These are phyloP conservation scores for Spondyliosoma cantharus DNA, from an alignment of 2,797 vertebrate species.

Conservation along the genomic window DNA sequence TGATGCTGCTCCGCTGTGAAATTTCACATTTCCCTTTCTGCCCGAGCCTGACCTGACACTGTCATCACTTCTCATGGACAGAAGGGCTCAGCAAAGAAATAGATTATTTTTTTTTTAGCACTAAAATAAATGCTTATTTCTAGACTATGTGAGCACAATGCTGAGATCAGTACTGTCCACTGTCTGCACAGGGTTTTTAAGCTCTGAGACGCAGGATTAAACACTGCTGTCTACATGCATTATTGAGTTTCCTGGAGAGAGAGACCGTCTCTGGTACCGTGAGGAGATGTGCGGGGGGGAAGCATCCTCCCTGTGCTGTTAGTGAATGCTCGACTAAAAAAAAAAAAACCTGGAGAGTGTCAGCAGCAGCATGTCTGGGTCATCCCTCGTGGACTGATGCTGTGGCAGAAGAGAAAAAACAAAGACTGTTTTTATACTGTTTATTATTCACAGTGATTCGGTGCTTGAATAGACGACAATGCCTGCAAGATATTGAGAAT, in stretches of 20 bases:
- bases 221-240: slow-evolving; percentile 62
- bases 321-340: slow-evolving; percentile 46
- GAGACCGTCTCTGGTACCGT: slow-evolving; percentile 42
- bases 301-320: slow-evolving; percentile 39
- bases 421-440: slow-evolving; percentile 11
- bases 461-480: neutral
- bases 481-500: slow-evolving; percentile 1
- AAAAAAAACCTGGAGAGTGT: slow-evolving; percentile 64
- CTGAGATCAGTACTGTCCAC: slow-evolving; percentile 40
- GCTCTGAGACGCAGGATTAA: slow-evolving; percentile 56
- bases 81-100: slow-evolving; percentile 24
- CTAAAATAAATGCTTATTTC: slow-evolving; percentile 32
- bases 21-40: slow-evolving; percentile 38
- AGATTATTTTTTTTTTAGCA: slow-evolving; percentile 16
- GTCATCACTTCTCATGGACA: slow-evolving; percentile 24
- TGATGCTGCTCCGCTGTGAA: neutral
- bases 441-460: slow-evolving; percentile 16
- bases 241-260: slow-evolving; percentile 62
- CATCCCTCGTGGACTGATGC: slow-evolving; percentile 51
- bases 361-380: slow-evolving; percentile 40
- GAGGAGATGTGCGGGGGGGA: slow-evolving; percentile 47
- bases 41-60: neutral
- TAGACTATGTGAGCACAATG: slow-evolving; percentile 23
- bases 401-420: slow-evolving; percentile 33
- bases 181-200: slow-evolving; percentile 47